phyloP scores from a whole-genome alignment of 1,140 invertebrate genomes.

The Leucophenga varia region DNA sequence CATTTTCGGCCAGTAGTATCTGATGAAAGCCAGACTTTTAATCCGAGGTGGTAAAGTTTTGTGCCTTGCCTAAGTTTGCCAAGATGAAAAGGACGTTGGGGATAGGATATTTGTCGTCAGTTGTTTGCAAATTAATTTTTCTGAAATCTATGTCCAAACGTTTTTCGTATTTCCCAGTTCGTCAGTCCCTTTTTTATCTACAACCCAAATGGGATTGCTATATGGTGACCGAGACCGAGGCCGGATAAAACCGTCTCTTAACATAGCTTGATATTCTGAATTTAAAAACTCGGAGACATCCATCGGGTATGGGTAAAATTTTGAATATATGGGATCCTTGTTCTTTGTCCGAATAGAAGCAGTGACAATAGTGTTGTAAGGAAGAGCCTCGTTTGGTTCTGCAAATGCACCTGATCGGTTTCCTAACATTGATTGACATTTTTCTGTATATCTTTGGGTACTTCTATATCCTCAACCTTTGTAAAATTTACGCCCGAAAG shows the following conservation, averaged over 20 bases:
- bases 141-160: too few relatives aligned
- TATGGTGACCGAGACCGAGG: slow-evolving; percentile 13
- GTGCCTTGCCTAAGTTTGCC: too few relatives aligned
- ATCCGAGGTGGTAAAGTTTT: too few relatives aligned
- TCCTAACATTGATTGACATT: slow-evolving; percentile 1
- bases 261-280: slow-evolving; percentile 3
- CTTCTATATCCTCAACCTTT: background rate
- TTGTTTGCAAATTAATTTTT: too few relatives aligned
- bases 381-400: slow-evolving; percentile 3
- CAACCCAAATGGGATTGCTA: too few relatives aligned
- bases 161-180: too few relatives aligned
- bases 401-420: background rate
- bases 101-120: too few relatives aligned
- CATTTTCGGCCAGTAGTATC: too few relatives aligned
- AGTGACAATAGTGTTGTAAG: slow-evolving; percentile 4
- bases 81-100: too few relatives aligned
- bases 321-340: slow-evolving; percentile 6
- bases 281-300: slow-evolving; percentile 10
- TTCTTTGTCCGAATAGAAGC: slow-evolving; percentile 8
- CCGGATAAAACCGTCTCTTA: slow-evolving; percentile 8
- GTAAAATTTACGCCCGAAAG: slow-evolving; percentile 6
- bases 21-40: too few relatives aligned
- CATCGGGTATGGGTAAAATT: slow-evolving; percentile 14
- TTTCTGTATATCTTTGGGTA: background rate
- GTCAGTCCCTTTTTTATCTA: too few relatives aligned